phyloP scores from a whole-genome alignment of 2,888 invertebrate genomes.

The Drosophila differens region DNA sequence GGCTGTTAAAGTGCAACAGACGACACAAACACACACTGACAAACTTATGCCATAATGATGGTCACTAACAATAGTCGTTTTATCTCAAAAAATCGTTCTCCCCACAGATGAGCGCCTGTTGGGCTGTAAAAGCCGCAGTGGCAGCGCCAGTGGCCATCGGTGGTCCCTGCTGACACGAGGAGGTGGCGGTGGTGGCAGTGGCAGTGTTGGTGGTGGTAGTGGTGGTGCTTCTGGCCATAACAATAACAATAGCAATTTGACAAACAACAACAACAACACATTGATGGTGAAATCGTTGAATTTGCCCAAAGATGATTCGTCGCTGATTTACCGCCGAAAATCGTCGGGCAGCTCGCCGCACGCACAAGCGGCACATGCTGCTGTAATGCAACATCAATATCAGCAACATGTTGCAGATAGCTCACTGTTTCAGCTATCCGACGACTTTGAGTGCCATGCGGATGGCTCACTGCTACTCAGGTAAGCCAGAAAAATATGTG shows the following conservation, averaged over 20 bases:
- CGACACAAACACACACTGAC: constrained; percentile 3
- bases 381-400: constrained; percentile 46
- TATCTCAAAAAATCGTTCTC: constrained; percentile 5
- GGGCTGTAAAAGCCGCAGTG: constrained; percentile 72
- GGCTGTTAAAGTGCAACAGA: neutral
- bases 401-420: constrained; percentile 60
- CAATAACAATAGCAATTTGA: constrained; percentile 67
- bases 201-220: constrained; percentile 17
- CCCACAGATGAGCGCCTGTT: constrained; percentile 68
- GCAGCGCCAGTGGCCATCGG: constrained; percentile 77
- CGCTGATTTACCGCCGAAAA: constrained; percentile 83
- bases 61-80: constrained; percentile 37
- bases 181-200: constrained; percentile 28
- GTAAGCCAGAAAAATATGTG: constrained; percentile 82
- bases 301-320: constrained; percentile 84
- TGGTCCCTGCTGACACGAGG: constrained; percentile 81
- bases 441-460: constrained; percentile 86
- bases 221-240: constrained; percentile 57
- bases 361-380: constrained; percentile 54
- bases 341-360: constrained; percentile 84
- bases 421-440: constrained; percentile 80
- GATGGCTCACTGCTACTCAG: constrained; percentile 88
- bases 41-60: constrained; percentile 14
- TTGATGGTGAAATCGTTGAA: constrained; percentile 81
- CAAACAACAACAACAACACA: constrained; percentile 81